Conservation (phyloP, 2,888 invertebrate species). For the Dorcus hopei region DNA sequence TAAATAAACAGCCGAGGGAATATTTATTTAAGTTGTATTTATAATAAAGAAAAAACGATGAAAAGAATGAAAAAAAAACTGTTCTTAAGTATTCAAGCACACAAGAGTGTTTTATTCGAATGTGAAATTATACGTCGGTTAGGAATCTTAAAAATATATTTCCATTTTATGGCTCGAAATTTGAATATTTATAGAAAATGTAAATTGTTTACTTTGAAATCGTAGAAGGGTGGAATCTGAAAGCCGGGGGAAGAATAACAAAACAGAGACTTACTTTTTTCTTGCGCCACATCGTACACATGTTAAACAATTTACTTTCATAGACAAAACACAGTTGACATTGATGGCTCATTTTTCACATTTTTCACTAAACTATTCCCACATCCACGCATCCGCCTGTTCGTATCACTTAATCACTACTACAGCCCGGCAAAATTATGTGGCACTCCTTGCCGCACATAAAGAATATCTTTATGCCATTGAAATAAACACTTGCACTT, state of each 20-base stretch:
- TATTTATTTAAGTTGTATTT: too few relatives aligned
- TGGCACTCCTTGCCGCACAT: constrained; percentile 8
- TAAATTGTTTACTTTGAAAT: constrained; percentile 15
- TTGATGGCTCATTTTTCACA: constrained; percentile 17
- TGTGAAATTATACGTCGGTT: too few relatives aligned
- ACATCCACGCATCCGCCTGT: background rate
- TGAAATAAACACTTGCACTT: constrained; percentile 19
- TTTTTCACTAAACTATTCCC: constrained; percentile 6
- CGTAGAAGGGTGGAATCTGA: constrained; percentile 4
- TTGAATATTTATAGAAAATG: constrained; percentile 17
- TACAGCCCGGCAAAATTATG: constrained; percentile 6
- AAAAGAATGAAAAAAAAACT: too few relatives aligned
- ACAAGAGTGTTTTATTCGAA: too few relatives aligned
- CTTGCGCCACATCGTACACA: background rate
- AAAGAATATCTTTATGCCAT: constrained; percentile 19
- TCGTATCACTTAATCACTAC: background rate
- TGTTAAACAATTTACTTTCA: constrained; percentile 4
- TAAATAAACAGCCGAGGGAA: too few relatives aligned
- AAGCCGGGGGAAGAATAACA: constrained; percentile 5
- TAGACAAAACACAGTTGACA: constrained; percentile 18
- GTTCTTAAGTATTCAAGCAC: too few relatives aligned
- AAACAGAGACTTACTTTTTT: constrained; percentile 11
- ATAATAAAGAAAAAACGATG: too few relatives aligned
- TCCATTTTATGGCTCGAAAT: constrained; percentile 9
- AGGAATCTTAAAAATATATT: background rate